Evolutionary conservation across 23 tunicate genomes (phyloP).

Genomic region (Halocynthia aurantium): DNA sequence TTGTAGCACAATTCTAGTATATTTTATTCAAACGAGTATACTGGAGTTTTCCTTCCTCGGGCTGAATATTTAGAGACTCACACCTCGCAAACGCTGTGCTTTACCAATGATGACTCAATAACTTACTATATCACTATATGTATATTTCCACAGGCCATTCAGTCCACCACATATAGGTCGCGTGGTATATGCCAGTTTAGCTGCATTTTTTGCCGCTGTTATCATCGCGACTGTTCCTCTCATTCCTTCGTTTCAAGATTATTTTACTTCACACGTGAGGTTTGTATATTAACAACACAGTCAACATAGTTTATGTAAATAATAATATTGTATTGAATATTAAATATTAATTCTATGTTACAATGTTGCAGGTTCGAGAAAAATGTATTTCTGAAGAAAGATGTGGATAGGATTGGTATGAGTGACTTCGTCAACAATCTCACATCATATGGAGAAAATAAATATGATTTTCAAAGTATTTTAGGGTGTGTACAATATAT

Average conservation of each 20-base stretch:
- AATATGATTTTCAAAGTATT: slow-evolving; percentile 1
- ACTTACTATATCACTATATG: too few species aligned
- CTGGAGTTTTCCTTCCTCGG: too few species aligned
- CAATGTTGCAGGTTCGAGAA: background rate
- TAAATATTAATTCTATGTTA: background rate
- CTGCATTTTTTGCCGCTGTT: background rate
- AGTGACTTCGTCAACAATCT: background rate
- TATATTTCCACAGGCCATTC: background rate
- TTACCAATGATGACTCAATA: too few species aligned
- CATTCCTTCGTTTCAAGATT: background rate
- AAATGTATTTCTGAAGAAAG: background rate
- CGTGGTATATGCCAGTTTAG: background rate
- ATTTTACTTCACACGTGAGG: slow-evolving; percentile 2
- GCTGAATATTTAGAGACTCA: too few species aligned
- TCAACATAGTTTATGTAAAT: too few species aligned
- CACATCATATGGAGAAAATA: background rate
- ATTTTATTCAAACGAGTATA: too few species aligned
- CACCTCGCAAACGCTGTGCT: too few species aligned
- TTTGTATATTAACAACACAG: background rate
- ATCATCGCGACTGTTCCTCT: slow-evolving; percentile 1
- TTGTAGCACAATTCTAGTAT: too few species aligned
- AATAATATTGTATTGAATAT: background rate
- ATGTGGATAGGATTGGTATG: background rate
- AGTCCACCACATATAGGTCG: background rate
- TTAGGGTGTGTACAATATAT: background rate